These are phyloP conservation scores for Athene noctua DNA, from an alignment of 2,113 vertebrate species.

Conservation along the genomic window DNA sequence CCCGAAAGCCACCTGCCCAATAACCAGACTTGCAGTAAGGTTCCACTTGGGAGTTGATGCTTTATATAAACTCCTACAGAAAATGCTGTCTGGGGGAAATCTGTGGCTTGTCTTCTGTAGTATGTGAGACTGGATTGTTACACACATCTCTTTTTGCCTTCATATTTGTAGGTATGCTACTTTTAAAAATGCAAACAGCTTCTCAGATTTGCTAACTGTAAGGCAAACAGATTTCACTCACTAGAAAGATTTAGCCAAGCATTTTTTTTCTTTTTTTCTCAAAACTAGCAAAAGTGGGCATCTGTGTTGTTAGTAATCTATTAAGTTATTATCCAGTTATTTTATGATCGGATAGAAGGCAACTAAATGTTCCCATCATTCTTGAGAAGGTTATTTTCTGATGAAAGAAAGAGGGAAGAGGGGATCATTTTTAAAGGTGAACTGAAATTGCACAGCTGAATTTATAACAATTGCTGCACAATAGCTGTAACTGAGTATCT, in stretches of 20 bases:
- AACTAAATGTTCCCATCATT: not conserved
- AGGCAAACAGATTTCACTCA: not conserved
- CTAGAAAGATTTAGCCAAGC: not conserved
- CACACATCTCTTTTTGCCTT: not conserved
- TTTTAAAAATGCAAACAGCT: not conserved
- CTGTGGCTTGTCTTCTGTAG: not conserved
- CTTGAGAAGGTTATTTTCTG: not conserved
- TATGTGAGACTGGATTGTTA: not conserved
- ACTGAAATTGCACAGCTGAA: not conserved
- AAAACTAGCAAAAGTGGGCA: not conserved
- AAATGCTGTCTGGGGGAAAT: not conserved
- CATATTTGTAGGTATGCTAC: not conserved
- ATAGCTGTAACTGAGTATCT: not conserved
- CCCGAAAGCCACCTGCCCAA: not conserved
- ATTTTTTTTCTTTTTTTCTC: not conserved
- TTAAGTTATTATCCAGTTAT: not conserved
- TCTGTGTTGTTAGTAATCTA: not conserved
- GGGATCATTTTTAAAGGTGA: not conserved
- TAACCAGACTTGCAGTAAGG: not conserved
- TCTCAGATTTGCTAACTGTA: not conserved
- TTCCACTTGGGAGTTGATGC: not conserved
- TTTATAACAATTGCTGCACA: not conserved
- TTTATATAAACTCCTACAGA: not conserved
- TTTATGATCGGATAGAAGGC: not conserved
- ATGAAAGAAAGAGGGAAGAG: not conserved